Evolutionary conservation across 2,888 invertebrate genomes (phyloP), one percentile per base, ranked within the genome.

Genomic region (Leptopterna dolabrata): DNA sequence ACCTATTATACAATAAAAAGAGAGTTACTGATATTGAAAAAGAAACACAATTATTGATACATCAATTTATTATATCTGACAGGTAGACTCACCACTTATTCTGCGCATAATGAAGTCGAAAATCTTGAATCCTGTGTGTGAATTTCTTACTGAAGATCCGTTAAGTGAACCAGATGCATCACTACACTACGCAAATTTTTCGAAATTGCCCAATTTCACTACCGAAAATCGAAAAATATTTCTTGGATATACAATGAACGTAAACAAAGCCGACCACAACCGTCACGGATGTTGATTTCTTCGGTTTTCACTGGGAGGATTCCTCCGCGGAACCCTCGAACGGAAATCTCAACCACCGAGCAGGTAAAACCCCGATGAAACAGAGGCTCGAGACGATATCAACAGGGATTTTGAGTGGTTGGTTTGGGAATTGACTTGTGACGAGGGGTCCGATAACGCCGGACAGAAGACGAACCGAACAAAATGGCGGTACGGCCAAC

Each of bases 81-180:
- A n/a, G n/a, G n/a, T n/a, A n/a, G 4, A 51, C 80, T 47, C 51
- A 80, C 80, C 80, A 51, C 80, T 80, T 51, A 80, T 80, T 80
- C 80, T 47, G 47, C 80, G 80, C 80, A 80, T 80, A 2, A 43
- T 76, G 76, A 76, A 43, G 36, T 76, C 45, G 73, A 73, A 73
- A 73, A 71, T 71, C 4, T 24, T 71, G 63, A 9, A 6, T 24
- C 24, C n/a, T 4, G 13, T 2, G 13, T 4, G 2, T 13, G 47
- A 47, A 47, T 47, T 47, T 16, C 47, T 47, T 47, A 47, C 47
- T 19, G 55, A 55, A 55, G 55, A 19, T 55, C 55, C 3, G 7
- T n/a, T 19, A 19, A 55, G 3, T 13, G 55, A 55, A 55, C 24
- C 3, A 55, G 19, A n/a, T 16, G n/a, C 55, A 55, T 55, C 55